Conservation (phyloP, 2,888 invertebrate genomes). For the Diabrotica balteata region DNA sequence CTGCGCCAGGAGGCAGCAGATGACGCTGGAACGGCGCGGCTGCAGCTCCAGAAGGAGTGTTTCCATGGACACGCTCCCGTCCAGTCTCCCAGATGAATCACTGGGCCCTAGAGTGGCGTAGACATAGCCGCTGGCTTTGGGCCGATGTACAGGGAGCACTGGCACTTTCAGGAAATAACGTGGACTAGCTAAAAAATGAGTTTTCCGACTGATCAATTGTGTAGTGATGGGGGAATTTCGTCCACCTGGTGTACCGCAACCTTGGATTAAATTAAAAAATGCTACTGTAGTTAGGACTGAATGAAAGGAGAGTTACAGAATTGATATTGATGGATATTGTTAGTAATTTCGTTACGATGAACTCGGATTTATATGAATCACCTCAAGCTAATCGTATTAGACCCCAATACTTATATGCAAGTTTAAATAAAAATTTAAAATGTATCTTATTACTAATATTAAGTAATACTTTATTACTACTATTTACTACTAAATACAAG, state of each 20-base stretch:
- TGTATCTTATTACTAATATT: too few relatives aligned
- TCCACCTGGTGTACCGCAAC: constrained; percentile 30
- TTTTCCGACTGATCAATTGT: constrained; percentile 51
- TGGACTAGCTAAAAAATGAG: constrained; percentile 47
- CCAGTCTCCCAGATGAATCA: constrained; percentile 39
- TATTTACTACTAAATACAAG: too few relatives aligned
- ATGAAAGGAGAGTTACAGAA: constrained; percentile 9
- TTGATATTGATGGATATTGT: constrained; percentile 7
- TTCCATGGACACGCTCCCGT: constrained; percentile 53
- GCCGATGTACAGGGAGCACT: constrained; percentile 38
- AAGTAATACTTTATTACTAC: too few relatives aligned
- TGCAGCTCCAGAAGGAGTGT: constrained; percentile 47
- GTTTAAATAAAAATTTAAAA: too few relatives aligned
- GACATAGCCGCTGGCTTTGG: constrained; percentile 32
- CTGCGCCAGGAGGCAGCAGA: constrained; percentile 48
- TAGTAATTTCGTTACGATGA: too few relatives aligned
- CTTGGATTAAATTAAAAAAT: constrained; percentile 26
- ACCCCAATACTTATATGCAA: too few relatives aligned
- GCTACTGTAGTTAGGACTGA: constrained; percentile 2
- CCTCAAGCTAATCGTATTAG: too few relatives aligned
- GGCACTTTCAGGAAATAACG: constrained; percentile 45
- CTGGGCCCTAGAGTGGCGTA: constrained; percentile 19
- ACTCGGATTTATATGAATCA: too few relatives aligned
- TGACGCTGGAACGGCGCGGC: constrained; percentile 42
- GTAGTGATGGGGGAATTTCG: constrained; percentile 33